A percentile compares a stretch with the other conserved stretches of the same genome.
Conservation (phyloP, 2,797 vertebrate genomes). For the Tinamus major region DNA sequence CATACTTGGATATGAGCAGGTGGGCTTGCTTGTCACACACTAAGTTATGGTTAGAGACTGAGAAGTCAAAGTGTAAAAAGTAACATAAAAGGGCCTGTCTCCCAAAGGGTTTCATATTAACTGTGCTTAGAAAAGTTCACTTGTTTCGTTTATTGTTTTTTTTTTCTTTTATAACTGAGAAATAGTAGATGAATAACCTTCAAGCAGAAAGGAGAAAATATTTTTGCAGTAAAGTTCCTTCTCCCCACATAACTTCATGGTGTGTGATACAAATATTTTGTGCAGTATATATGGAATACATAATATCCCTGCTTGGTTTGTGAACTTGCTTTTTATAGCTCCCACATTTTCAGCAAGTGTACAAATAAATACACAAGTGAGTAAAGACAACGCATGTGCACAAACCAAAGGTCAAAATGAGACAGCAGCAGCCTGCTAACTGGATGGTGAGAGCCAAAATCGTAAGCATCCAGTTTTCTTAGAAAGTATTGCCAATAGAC, state of each 20-base stretch:
- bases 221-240: background rate
- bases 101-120: background rate
- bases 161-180: background rate
- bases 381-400: background rate
- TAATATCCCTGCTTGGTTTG: accelerated
- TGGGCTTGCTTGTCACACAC: background rate
- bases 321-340: constrained; percentile 19
- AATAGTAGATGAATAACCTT: background rate
- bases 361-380: background rate
- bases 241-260: background rate
- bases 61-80: background rate
- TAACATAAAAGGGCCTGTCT: background rate
- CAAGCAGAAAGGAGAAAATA: background rate
- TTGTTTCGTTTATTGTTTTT: background rate
- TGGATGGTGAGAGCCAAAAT: constrained; percentile 34
- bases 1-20: background rate
- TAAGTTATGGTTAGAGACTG: accelerated
- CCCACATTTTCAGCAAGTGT: constrained; percentile 4
- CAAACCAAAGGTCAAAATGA: background rate
- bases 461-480: constrained; percentile 38
- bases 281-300: accelerated
- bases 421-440: constrained; percentile 30
- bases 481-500: constrained; percentile 42
- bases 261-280: accelerated
- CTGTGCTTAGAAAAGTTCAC: background rate